Base-by-base conservation (phyloP, 2,888 invertebrate species). In the Apamea crenata region DNA sequence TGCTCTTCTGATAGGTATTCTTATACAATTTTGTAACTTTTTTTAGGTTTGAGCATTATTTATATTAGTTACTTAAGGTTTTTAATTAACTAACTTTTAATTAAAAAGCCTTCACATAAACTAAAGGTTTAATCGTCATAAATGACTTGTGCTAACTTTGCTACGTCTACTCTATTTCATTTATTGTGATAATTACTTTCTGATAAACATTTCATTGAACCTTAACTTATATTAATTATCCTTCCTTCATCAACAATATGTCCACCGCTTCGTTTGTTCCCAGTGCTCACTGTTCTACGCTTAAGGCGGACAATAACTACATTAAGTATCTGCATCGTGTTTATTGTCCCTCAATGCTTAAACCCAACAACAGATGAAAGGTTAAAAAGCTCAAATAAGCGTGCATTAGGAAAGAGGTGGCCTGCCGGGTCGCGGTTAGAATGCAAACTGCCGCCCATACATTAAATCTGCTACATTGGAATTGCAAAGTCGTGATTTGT, bases 401-500 rank as follows among this genome's bases (percentile, higher is more conserved):
- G 95, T 96, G 96, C 96, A 97, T 97, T 97, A 97, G 96, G 96
- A 96, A 97, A 96, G 96, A 97, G 96, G 96, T 96, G 96, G 96
- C 96, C 96, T 93, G 94, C 93, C 90, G 94, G 96, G 97, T 96
- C 96, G 96, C 95, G 94, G 96, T 94, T 96, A 96, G 96, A 97
- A 96, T 96, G 97, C 96, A 96, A 97, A 96, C 96, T 96, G 95
- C 96, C 97, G 96, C 96, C 96, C 97, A 96, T 96, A 97, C 96
- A 96, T 96, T 97, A 96, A 96, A 96, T 96, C 95, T 95, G 95
- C 96, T 96, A 95, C 96, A 96, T 96, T 96, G 94, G 96, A 97
- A 97, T 96, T 96, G 96, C 96, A 94, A 96, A 96, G 97, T 97
- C 97, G 97, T 97, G 97, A 97, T 97, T 97, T 97, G 97, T 97